These are phyloP conservation scores for Diachrysia chrysitis DNA, from an alignment of 2,888 invertebrate genomes.

Conservation along the genomic window DNA sequence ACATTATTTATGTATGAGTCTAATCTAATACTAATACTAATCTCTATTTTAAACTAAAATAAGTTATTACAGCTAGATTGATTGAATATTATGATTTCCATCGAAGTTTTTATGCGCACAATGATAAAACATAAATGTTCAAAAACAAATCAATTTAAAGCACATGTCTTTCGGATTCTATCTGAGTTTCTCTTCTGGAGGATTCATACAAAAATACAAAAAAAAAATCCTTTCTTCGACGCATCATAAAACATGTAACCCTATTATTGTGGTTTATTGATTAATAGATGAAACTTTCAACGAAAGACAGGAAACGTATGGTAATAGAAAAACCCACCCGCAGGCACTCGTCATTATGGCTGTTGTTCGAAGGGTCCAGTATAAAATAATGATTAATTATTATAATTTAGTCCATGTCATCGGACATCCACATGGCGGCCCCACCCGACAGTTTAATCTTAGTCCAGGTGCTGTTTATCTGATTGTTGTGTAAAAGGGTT, in stretches of 20 bases:
- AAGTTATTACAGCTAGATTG: no score
- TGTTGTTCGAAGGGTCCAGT: constrained; percentile 77
- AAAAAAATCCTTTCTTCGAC: constrained; percentile 50
- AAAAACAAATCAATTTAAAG: constrained; percentile 1
- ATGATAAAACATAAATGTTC: neutral
- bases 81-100: no score
- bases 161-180: constrained; percentile 22
- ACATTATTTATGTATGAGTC: no score
- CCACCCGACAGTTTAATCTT: constrained; percentile 80
- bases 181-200: constrained; percentile 36
- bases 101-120: neutral
- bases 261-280: constrained; percentile 75
- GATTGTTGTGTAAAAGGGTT: constrained; percentile 85
- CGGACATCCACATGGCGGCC: constrained; percentile 62
- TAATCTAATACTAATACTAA: no score
- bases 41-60: no score
- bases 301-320: constrained; percentile 79
- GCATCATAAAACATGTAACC: constrained; percentile 63
- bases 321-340: constrained; percentile 78
- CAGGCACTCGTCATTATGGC: constrained; percentile 79
- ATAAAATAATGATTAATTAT: constrained; percentile 87
- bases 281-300: constrained; percentile 73
- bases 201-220: constrained; percentile 29
- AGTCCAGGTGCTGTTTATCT: constrained; percentile 86
- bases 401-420: constrained; percentile 85